Conservation (phyloP, 2,888 invertebrate genomes). For the Papilio demoleus region DNA sequence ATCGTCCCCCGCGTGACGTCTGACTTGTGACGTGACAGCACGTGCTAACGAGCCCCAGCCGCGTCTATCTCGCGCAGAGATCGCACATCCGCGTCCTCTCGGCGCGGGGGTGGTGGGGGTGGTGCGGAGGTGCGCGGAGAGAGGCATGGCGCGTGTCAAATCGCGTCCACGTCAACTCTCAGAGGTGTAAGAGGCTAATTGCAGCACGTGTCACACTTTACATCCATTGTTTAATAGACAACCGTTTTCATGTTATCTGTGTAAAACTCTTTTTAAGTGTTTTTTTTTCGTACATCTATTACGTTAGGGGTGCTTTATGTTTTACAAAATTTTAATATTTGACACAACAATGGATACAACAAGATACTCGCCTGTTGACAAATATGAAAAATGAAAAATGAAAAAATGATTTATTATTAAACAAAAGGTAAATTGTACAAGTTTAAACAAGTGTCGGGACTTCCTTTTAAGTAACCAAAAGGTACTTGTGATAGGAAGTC, state of each 20-base stretch:
- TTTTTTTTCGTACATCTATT: constrained; percentile 8
- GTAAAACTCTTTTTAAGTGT: constrained; percentile 3
- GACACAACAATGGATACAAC: neutral
- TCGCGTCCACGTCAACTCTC: constrained; percentile 49
- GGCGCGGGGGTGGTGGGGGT: constrained; percentile 46
- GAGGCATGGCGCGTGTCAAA: constrained; percentile 66
- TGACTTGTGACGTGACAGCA: constrained; percentile 35
- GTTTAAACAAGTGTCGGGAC: too few relatives aligned
- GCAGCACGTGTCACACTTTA: constrained; percentile 60
- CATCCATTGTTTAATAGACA: constrained; percentile 52
- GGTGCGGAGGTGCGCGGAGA: constrained; percentile 49
- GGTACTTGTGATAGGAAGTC: too few relatives aligned
- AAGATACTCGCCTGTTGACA: too few relatives aligned
- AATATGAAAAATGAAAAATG: too few relatives aligned
- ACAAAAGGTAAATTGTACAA: too few relatives aligned
- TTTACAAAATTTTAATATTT: neutral
- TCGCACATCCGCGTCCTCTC: constrained; percentile 53
- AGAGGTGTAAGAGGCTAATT: constrained; percentile 59
- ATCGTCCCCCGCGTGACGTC: constrained; percentile 2
- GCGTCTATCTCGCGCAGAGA: constrained; percentile 48
- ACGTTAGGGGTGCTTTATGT: neutral
- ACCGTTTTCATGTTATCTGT: constrained; percentile 46
- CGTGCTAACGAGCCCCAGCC: constrained; percentile 46
- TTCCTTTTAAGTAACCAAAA: too few relatives aligned
- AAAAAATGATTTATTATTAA: too few relatives aligned